These are phyloP conservation scores for Ericerus pela DNA, from an alignment of 1,140 invertebrate species.

Conservation along the genomic window DNA sequence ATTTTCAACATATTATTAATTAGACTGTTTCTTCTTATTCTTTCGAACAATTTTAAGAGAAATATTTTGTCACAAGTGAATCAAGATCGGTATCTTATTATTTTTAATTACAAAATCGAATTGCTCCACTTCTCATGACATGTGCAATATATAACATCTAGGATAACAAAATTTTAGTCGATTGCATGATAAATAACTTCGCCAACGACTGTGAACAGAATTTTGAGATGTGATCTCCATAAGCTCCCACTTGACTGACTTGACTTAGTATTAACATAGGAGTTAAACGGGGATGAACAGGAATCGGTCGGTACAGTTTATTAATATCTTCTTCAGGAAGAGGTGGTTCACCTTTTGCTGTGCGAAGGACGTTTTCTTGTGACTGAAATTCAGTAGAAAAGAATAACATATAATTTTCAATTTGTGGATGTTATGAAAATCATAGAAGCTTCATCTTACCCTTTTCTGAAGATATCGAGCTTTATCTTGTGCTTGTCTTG, in stretches of 20 bases:
- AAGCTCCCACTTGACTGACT: conserved; percentile 84
- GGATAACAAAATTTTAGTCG: too few relatives aligned
- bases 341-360: conserved; percentile 74
- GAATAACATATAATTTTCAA: too few relatives aligned
- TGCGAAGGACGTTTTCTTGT: conserved; percentile 77
- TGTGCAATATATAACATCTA: too few relatives aligned
- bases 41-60: too few relatives aligned
- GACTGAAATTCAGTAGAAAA: conserved; percentile 35
- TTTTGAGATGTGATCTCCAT: conserved; percentile 83
- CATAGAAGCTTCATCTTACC: conserved; percentile 31
- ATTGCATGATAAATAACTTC: conserved; percentile 90
- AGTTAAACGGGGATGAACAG: conserved; percentile 75
- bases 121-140: too few relatives aligned
- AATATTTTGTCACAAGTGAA: too few relatives aligned
- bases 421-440: too few relatives aligned
- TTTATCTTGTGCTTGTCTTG: conserved; percentile 76
- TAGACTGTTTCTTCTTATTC: too few relatives aligned
- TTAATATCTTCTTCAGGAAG: conserved; percentile 91
- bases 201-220: conserved; percentile 92
- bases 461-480: conserved; percentile 73
- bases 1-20: too few relatives aligned
- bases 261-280: conserved; percentile 92
- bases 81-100: too few relatives aligned
- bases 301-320: conserved; percentile 83
- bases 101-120: too few relatives aligned